These are phyloP conservation scores for Hippocampus guttulatus DNA, from an alignment of 2,113 vertebrate genomes.

Conservation along the genomic window DNA sequence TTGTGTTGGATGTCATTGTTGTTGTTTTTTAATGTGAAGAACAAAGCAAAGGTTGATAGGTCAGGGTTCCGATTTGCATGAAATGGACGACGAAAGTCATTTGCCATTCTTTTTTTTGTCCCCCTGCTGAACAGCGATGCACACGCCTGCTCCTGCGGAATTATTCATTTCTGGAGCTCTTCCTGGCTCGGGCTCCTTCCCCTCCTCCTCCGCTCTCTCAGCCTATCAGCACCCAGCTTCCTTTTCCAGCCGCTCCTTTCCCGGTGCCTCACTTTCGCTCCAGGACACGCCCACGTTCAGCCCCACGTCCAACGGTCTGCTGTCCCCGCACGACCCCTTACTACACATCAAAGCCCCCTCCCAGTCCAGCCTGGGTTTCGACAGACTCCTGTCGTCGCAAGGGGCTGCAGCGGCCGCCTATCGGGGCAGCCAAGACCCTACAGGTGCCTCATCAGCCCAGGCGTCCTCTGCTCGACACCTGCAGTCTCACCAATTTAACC, in stretches of 20 bases:
- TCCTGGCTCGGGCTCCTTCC: constrained; percentile 88
- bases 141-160: constrained; percentile 89
- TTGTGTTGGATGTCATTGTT: not conserved
- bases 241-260: constrained; percentile 89
- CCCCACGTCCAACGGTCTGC: constrained; percentile 84
- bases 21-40: not conserved
- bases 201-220: constrained; percentile 90
- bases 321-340: constrained; percentile 84
- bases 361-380: constrained; percentile 77
- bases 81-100: constrained; percentile 26
- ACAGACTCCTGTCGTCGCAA: constrained; percentile 76
- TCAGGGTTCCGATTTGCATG: not conserved
- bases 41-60: not conserved
- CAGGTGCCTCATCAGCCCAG: constrained; percentile 70
- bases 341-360: constrained; percentile 81
- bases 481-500: constrained; percentile 87
- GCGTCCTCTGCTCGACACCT: constrained; percentile 80
- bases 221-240: constrained; percentile 94
- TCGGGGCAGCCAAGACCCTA: constrained; percentile 75
- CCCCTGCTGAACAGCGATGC: constrained; percentile 81
- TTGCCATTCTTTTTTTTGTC: constrained; percentile 31
- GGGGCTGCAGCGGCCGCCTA: constrained; percentile 70
- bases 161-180: constrained; percentile 93
- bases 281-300: constrained; percentile 92
- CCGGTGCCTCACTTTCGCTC: constrained; percentile 81